Conservation (phyloP, 2,113 vertebrate species). For the Bagarius yarrelli region DNA sequence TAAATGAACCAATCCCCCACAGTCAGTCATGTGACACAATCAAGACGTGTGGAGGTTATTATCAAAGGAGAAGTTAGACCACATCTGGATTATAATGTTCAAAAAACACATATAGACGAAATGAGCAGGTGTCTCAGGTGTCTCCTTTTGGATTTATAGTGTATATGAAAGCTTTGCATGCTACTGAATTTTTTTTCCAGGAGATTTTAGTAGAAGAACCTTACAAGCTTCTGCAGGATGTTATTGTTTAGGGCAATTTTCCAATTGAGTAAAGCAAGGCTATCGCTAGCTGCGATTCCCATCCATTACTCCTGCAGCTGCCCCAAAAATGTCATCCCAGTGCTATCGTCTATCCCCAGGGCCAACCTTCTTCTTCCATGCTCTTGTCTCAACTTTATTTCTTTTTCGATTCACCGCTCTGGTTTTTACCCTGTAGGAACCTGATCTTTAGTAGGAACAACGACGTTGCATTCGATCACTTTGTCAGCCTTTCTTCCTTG, state of each 20-base stretch:
- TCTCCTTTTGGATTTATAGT: too few relatives aligned
- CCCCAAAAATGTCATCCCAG: constrained; percentile 74
- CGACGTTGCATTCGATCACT: neutral
- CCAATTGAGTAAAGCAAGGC: constrained; percentile 57
- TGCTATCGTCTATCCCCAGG: constrained; percentile 62
- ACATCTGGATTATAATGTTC: too few relatives aligned
- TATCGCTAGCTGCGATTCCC: constrained; percentile 66
- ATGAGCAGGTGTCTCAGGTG: too few relatives aligned
- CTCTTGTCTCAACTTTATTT: constrained; percentile 32
- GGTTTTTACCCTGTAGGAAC: constrained; percentile 19
- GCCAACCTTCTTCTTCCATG: constrained; percentile 41
- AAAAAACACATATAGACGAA: too few relatives aligned
- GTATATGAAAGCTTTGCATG: neutral
- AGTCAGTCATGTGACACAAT: too few relatives aligned
- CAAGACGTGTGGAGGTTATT: too few relatives aligned
- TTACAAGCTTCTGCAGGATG: constrained; percentile 32
- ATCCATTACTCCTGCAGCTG: constrained; percentile 71
- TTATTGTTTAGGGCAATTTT: constrained; percentile 50
- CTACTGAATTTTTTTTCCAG: neutral
- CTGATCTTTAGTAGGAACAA: neutral
- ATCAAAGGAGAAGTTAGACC: too few relatives aligned
- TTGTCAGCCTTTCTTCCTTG: neutral
- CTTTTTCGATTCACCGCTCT: constrained; percentile 26
- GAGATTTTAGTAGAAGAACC: constrained; percentile 30
- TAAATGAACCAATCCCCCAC: too few relatives aligned